A percentile compares a stretch with the other conserved stretches of the same genome.
phyloP scores from a whole-genome alignment of 2,888 invertebrate species.

The Strigamia transsilvanica region DNA sequence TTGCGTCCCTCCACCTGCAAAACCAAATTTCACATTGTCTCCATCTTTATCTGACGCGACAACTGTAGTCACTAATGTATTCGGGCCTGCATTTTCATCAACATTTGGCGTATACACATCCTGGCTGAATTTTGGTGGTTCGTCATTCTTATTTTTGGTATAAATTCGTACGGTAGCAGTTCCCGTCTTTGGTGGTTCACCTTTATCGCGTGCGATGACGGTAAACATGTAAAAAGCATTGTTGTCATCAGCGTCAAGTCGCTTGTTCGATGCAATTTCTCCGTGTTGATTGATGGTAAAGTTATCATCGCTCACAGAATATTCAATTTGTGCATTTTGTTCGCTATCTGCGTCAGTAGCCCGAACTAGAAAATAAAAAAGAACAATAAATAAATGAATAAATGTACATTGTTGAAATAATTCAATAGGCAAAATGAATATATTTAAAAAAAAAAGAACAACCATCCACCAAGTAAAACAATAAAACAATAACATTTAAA shows the following conservation, averaged over 20 bases:
- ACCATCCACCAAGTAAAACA: too few relatives aligned
- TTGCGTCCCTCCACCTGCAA: conserved; percentile 82
- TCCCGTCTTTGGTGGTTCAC: conserved; percentile 90
- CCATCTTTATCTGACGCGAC: conserved; percentile 98
- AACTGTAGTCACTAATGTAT: conserved; percentile 93
- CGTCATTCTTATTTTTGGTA: conserved; percentile 98
- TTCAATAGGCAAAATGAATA: too few relatives aligned
- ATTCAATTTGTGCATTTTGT: conserved; percentile 92
- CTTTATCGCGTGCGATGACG: conserved; percentile 94
- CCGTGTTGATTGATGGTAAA: conserved; percentile 94
- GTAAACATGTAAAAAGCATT: conserved; percentile 95
- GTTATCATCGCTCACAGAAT: conserved; percentile 89
- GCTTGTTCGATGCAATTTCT: conserved; percentile 90
- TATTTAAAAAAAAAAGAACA: too few relatives aligned
- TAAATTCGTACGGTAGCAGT: conserved; percentile 93
- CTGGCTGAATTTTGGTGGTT: conserved; percentile 95
- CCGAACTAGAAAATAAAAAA: conserved; percentile 69
- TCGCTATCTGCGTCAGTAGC: conserved; percentile 96
- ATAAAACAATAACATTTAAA: too few relatives aligned
- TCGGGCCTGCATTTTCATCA: conserved; percentile 93
- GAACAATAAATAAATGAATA: neutral
- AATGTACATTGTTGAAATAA: too few relatives aligned
- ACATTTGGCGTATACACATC: conserved; percentile 96
- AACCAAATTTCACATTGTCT: conserved; percentile 90
- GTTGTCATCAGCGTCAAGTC: conserved; percentile 94